These are phyloP conservation scores for Drosophila pruinosa DNA, from an alignment of 1,140 invertebrate genomes.

Conservation along the genomic window DNA sequence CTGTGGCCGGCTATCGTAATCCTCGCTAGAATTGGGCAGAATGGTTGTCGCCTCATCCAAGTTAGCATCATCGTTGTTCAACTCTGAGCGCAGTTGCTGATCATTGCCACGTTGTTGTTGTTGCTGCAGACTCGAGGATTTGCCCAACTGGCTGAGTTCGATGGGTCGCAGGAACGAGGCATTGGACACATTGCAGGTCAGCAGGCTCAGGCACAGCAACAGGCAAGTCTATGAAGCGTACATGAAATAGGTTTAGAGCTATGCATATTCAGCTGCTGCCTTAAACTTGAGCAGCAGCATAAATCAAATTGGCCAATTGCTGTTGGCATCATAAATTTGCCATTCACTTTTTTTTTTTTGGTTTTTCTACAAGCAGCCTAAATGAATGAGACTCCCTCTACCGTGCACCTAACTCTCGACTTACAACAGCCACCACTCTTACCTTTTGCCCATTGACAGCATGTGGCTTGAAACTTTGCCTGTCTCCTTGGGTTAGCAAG, in stretches of 20 bases:
- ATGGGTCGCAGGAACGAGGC: slow-evolving; percentile 64
- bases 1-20: slow-evolving; percentile 84
- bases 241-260: not conserved
- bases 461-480: slow-evolving; percentile 1
- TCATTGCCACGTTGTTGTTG: slow-evolving; percentile 55
- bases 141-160: slow-evolving; percentile 62
- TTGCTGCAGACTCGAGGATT: slow-evolving; percentile 50
- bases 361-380: slow-evolving; percentile 21
- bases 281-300: slow-evolving; percentile 16
- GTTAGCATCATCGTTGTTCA: slow-evolving; percentile 36
- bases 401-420: not conserved
- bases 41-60: slow-evolving; percentile 62
- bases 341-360: slow-evolving; percentile 37
- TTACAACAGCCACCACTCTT: not conserved
- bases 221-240: slow-evolving; percentile 50
- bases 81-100: slow-evolving; percentile 45
- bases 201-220: slow-evolving; percentile 69
- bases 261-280: not conserved
- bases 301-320: slow-evolving; percentile 43
- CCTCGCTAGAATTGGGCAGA: slow-evolving; percentile 70
- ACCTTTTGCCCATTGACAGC: slow-evolving; percentile 14
- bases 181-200: slow-evolving; percentile 66
- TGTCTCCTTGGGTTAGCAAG: not conserved
- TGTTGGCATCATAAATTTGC: slow-evolving; percentile 59
- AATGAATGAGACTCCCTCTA: slow-evolving; percentile 40